Conservation (phyloP, 2,888 invertebrate species). For the Anoplius nigerrimus region DNA sequence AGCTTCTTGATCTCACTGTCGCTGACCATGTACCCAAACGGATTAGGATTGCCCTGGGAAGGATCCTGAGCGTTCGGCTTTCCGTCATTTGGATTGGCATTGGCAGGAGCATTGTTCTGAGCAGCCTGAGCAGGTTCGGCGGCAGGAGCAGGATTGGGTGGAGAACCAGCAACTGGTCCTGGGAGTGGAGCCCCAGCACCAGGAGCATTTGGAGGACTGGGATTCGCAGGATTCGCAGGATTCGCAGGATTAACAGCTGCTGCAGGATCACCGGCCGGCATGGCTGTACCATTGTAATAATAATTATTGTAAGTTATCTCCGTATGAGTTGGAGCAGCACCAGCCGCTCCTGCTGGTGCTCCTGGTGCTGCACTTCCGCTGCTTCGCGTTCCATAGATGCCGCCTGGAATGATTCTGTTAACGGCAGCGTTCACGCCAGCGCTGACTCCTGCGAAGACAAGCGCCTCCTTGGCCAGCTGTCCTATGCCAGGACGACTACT, state of each 20-base stretch:
- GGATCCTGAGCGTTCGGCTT: conserved; percentile 24
- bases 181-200: conserved; percentile 20
- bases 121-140: conserved; percentile 22
- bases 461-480: conserved; percentile 72
- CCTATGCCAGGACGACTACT: conserved; percentile 68
- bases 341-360: conserved; percentile 10
- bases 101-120: conserved; percentile 20
- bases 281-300: conserved; percentile 67
- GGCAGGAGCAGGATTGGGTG: conserved; percentile 28
- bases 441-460: conserved; percentile 70
- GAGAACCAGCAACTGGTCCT: conserved; percentile 27
- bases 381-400: conserved; percentile 46
- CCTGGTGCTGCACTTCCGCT: conserved; percentile 57
- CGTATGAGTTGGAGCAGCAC: conserved; percentile 54
- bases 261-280: conserved; percentile 30
- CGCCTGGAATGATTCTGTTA: conserved; percentile 67
- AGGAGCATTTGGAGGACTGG: conserved; percentile 30
- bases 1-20: conserved; percentile 82
- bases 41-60: conserved; percentile 53
- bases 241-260: conserved; percentile 31
- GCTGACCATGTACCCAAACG: conserved; percentile 74
- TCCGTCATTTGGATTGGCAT: conserved; percentile 3
- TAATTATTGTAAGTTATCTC: conserved; percentile 72
- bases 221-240: conserved; percentile 23
- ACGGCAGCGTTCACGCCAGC: conserved; percentile 72